phyloP scores from a whole-genome alignment of 1,140 invertebrate species.

The Alviniconcha marisindica region DNA sequence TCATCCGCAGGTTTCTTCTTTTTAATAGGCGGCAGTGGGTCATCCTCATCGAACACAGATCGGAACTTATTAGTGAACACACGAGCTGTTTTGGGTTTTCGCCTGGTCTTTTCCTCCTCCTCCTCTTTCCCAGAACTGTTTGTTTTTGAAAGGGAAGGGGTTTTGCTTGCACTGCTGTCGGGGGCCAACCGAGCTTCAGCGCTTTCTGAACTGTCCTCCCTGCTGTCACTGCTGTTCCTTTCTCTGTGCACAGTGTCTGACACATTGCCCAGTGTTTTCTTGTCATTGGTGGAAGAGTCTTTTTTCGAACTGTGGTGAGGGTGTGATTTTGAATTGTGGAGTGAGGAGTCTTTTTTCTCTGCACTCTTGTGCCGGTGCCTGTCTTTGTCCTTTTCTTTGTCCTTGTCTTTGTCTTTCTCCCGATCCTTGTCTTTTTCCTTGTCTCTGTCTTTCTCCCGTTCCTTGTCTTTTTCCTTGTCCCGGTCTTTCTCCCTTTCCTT shows the following conservation, averaged over 20 bases:
- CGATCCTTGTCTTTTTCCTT: conserved; percentile 76
- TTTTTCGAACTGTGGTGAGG: conserved; percentile 31
- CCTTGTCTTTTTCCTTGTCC: conserved; percentile 77
- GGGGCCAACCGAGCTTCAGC: conserved; percentile 44
- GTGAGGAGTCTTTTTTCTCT: conserved; percentile 42
- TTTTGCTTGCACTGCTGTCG: conserved; percentile 51
- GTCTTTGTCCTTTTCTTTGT: conserved; percentile 37
- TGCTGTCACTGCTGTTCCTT: neutral
- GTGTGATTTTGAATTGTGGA: neutral
- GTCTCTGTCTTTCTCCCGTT: conserved; percentile 40
- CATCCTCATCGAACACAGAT: conserved; percentile 60
- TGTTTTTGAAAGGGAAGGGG: neutral
- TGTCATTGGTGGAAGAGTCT: conserved; percentile 19
- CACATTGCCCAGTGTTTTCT: conserved; percentile 22
- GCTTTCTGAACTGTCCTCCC: conserved; percentile 33
- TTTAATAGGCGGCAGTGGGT: conserved; percentile 39
- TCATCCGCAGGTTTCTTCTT: conserved; percentile 39
- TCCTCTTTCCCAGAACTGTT: conserved; percentile 41
- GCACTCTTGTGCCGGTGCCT: conserved; percentile 16
- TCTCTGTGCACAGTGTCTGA: conserved; percentile 28
- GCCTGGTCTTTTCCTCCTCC: conserved; percentile 50
- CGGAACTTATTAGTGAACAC: conserved; percentile 63
- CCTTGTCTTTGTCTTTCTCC: conserved; percentile 42
- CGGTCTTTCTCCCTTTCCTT: conserved; percentile 57
- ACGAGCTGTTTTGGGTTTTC: conserved; percentile 67